Base-by-base conservation (phyloP, 2,888 invertebrate genomes). In the Callimorpha dominula region DNA sequence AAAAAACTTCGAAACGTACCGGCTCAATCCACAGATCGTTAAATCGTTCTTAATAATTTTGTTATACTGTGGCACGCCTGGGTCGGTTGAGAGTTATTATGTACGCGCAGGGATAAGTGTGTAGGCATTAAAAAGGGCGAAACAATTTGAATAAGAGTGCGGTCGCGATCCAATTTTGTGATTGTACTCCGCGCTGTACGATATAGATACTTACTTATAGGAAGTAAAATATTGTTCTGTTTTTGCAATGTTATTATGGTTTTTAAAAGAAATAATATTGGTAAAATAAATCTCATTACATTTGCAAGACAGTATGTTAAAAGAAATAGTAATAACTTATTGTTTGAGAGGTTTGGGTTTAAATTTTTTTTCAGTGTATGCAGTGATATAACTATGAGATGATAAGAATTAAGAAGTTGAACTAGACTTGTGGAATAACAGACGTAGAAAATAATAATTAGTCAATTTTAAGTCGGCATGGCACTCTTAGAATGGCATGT, bases 101-200 rank as follows among this genome's bases (percentile, higher is more conserved):
- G 84, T 74, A 81, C 73, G 79, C 50, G 75, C 42, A 74, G 77
- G 81, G 76, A 87, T 82, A 79, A 86, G 85, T 86, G 79, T 83
- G 82, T 79, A 74, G 76, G 80, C 85, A 89, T 90, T 91, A 90
- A 89, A 90, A 89, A 86, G 85, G 87, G 81, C 82, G 85, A 83
- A 83, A 78, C 86, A 86, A 88, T 91, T 88, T 89, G 88, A 88
- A 86, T 86, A 86, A 86, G 83, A 87, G 87, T 78, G 83, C 80
- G 80, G 81, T 79, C 76, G 79, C 85, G 86, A 88, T 87, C 85
- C 87, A 88, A 89, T 91, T 86, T 88, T 77, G 81, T 86, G 89
- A 91, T 90, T 88, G 88, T 80, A 78, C 64, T 76, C 65, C 72
- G 72, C 60, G 40, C 64, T 43, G 40, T 50, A 72, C 11, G 64